Base-by-base conservation (phyloP, 2,888 invertebrate species). In the Xylophagus ater region DNA sequence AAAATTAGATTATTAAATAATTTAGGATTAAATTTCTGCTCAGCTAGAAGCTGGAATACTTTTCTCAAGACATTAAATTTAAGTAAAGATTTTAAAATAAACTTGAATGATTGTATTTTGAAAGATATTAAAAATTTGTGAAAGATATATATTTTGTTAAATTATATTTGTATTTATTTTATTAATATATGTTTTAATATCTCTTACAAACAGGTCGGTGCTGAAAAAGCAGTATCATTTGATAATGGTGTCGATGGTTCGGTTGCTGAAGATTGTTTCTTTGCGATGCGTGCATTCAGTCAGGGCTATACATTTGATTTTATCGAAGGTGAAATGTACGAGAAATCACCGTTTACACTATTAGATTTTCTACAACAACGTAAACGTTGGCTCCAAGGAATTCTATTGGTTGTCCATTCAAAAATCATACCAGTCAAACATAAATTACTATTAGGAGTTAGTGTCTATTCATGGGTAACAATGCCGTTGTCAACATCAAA, bases 311-410 rank as follows among this genome's bases (percentile, higher is more conserved):
- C 82, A 14, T 96, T 96, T 64, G 87, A 90, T 60, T 96, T 94
- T 66, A 80, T 96, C 48, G 94, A 96, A 62, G 94, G 96, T 34
- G 96, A 96, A 68, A 94, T 96, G 94, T 93, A 93, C 83, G 96
- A 96, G 61, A 94, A 96, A 60, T 90, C 90, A 5, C 94, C 96
- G 3, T 96, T 96, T 62, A 88, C 89, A 2, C 66, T 96, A 21
- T 81, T 84, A 76, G 96, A 96, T 62, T 92, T 96, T 56, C 76
- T 96, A 50, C 93, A 94, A 62, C 96, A 96, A 59, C 73, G 96
- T 42, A 96, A 96, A 61, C 75, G 96, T 37, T 96, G 96, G 96
- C 75, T 96, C 37, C 87, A 89, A 69, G 90, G 89, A 57, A 89
- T 90, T 52, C 71, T 87, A 15, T 69, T 90, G 45, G 89, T 89